Base-by-base conservation (phyloP, 2,888 invertebrate genomes). In the Stramonita haemastoma region DNA sequence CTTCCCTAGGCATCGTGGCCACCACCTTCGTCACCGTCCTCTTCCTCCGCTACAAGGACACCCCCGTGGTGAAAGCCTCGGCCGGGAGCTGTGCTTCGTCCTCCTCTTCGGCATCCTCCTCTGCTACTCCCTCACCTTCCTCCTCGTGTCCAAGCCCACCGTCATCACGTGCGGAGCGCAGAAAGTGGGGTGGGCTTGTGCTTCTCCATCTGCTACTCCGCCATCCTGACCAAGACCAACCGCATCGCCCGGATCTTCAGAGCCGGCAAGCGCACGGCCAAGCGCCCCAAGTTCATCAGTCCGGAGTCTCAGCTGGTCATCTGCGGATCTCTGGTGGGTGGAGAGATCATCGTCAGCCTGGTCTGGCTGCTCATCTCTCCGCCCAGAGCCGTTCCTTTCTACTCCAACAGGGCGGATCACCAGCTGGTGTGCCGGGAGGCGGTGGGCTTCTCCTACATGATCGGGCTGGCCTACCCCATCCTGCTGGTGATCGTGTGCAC, bases 341-440 rank as follows among this genome's bases (percentile, higher is more conserved):
- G 96, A 36, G 96, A 96, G 91, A 93, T 95, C 60, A 97, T 98
- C 91, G 98, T 99, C 93, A 98, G 98, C 92, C 98, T 97, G 1
- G 97, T 98, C 66, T 99, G 99, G 99, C 98, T 98, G 97, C 97
- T 98, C 91, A 97, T 98, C 93, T 97, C 98, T 0, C 99, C 99
- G 22, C 98, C 99, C 0, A 97, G 97, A 92, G 98, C 98, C 13
- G 98, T 98, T 96, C 97, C 98, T 96, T 98, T 98, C 96, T 98
- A 98, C 96, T 98, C 98, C 0, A 98, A 98, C 0, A 97, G 98
- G 60, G 98, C 98, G 92, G 98, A 98, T 96, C 99, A 99, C 96
- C 97, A 98, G 94, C 97, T 99, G 79, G 98, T 99, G 2, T 99
- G 99, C 96, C 92, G 93, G 83, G 95, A 95, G 77, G 94, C 98